Conservation (phyloP, 2,888 invertebrate species). For the Drosophila antonietae region DNA sequence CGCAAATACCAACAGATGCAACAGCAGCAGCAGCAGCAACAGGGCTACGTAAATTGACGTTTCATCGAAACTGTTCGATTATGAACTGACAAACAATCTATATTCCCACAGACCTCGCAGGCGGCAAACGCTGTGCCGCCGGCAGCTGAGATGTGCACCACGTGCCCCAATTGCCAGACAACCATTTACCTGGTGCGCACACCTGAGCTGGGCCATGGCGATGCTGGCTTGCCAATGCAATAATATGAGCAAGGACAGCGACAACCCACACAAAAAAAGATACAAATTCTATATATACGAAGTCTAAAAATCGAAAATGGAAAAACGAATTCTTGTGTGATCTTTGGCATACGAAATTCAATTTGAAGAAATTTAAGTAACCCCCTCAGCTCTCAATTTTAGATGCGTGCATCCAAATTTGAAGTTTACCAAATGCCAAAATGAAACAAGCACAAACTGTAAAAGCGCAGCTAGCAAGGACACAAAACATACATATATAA, state of each 20-base stretch:
- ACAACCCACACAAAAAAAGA: neutral
- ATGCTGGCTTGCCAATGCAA: slow-evolving; percentile 51
- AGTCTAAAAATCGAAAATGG: slow-evolving; percentile 6
- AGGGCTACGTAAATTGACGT: slow-evolving; percentile 60
- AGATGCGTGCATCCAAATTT: slow-evolving; percentile 8
- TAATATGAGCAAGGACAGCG: slow-evolving; percentile 3
- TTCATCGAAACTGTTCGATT: neutral
- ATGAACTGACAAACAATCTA: neutral
- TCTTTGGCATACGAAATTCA: slow-evolving; percentile 28
- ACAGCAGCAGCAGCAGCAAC: slow-evolving; percentile 48
- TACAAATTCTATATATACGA: slow-evolving; percentile 15
- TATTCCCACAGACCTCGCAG: slow-evolving; percentile 39
- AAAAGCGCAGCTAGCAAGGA: neutral
- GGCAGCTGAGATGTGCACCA: slow-evolving; percentile 82
- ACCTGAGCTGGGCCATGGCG: slow-evolving; percentile 66
- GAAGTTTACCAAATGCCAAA: slow-evolving; percentile 4
- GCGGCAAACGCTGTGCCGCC: slow-evolving; percentile 38
- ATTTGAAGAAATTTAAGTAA: slow-evolving; percentile 1
- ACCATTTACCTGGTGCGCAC: slow-evolving; percentile 81
- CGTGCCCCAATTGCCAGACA: slow-evolving; percentile 83
- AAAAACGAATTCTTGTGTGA: neutral
- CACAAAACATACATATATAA: neutral
- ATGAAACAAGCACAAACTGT: neutral
- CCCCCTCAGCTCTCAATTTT: too few species aligned
- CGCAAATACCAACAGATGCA: slow-evolving; percentile 55